Evolutionary conservation across 2,113 vertebrate genomes (phyloP), one percentile per base, ranked within the genome.

Genomic region (Cisticola juncidis): DNA sequence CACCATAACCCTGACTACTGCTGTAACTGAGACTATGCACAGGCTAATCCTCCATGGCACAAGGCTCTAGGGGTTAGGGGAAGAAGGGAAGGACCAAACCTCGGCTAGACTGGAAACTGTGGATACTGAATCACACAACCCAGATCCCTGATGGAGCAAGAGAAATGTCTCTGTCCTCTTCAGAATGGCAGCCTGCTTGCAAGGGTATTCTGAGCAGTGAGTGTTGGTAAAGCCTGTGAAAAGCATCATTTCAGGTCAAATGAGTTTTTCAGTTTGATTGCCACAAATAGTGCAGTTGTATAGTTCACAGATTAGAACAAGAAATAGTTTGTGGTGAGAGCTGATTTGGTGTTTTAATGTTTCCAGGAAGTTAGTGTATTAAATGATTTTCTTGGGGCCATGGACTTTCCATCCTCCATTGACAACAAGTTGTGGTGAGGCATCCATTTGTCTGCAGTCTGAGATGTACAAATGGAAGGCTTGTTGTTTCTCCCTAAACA

Each of bases 371-470:
- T 29, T 40, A 26, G 24, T 22, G 24, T 53, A 5, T 29, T 19
- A 47, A 25, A 22, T 48, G 1, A 5, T 7, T 25, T 50, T 54
- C 38, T 7, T 25, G 12, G 9, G 22, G 26, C 42, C 22, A 0
- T 33, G 48, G 50, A 16, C 26, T 56, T 61, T 48, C 40, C 42
- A 8, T 77, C 48, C 14, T 90, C 42, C 35, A 4, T 21, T 2
- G 4, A 40, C 0, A 2, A 16, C 0, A 1, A 82, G 31, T 17
- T 42, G 22, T 28, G 18, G 35, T 36, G 47, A 44, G 24, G 25
- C 12, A 22, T 56, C 31, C 14, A 2, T 48, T 42, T 0, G 0
- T 42, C 18, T 56, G 31, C 35, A 14, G 26, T 47, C 15, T 42
- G 14, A 77, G 18, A 12, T 36, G 48, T 47, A 45, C 33, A 29